These are phyloP conservation scores for Myrmecophaga tridactyla DNA, from an alignment of 2,113 vertebrate genomes.

Conservation along the genomic window DNA sequence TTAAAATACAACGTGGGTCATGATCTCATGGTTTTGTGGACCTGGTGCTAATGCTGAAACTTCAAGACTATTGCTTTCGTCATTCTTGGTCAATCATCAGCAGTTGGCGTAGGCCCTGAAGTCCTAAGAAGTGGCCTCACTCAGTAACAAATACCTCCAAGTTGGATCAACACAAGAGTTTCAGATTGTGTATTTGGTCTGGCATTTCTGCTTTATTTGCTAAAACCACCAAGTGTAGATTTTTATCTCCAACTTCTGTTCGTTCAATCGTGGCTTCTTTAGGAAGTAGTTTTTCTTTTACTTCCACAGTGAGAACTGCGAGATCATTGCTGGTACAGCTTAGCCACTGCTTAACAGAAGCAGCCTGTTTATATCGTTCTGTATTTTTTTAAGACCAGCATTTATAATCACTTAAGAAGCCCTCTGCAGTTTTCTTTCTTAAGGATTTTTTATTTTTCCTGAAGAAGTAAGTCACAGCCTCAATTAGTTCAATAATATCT, in stretches of 20 bases:
- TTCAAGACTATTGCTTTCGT: conserved; percentile 51
- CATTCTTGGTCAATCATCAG: conserved; percentile 65
- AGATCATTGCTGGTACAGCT: not conserved
- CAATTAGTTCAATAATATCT: conserved; percentile 25
- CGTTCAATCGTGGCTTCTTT: conserved; percentile 48
- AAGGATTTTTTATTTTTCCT: not conserved
- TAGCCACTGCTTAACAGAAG: not conserved
- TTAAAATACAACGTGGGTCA: conserved; percentile 48
- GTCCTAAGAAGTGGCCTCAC: conserved; percentile 45
- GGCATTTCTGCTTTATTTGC: conserved; percentile 36
- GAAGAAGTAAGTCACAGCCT: conserved; percentile 35
- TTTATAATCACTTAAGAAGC: not conserved
- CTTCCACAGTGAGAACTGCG: not conserved
- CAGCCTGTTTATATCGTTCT: conserved; percentile 36
- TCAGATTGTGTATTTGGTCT: conserved; percentile 50
- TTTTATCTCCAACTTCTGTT: conserved; percentile 61
- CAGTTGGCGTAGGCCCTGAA: conserved; percentile 46
- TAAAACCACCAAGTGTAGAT: conserved; percentile 57
- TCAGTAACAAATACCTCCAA: conserved; percentile 61
- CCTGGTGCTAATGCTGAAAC: conserved; percentile 65
- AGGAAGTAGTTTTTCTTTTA: conserved; percentile 59
- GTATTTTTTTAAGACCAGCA: not conserved
- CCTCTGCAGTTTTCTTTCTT: conserved; percentile 42
- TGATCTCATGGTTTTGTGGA: conserved; percentile 54
- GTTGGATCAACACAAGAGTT: conserved; percentile 9